phyloP scores from a whole-genome alignment of 2,113 vertebrate genomes.

The Rhegmatorhina hoffmannsi region DNA sequence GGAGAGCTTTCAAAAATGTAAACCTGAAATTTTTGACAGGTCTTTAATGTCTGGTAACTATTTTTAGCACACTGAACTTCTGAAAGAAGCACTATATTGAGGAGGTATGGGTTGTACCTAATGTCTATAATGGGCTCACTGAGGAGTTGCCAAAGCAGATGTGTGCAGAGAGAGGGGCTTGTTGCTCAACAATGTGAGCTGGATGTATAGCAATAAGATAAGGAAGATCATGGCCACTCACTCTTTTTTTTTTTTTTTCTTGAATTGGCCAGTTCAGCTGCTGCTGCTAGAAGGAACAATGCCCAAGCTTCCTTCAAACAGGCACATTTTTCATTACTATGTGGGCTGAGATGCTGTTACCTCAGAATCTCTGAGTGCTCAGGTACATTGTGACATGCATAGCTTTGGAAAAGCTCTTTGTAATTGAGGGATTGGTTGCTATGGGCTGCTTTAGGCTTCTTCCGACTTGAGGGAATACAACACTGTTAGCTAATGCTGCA shows the following conservation, averaged over 20 bases:
- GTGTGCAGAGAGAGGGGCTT: accelerated
- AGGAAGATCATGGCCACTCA: not conserved
- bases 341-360: not conserved
- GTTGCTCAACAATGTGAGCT: not conserved
- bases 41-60: not conserved
- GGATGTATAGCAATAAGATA: not conserved
- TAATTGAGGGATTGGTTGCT: not conserved
- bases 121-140: not conserved
- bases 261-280: accelerated
- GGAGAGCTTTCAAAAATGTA: not conserved
- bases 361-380: not conserved
- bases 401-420: not conserved
- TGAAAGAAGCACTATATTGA: not conserved
- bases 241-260: not conserved
- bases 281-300: not conserved
- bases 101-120: not conserved
- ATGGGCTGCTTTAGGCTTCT: not conserved
- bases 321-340: not conserved
- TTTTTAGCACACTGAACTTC: not conserved
- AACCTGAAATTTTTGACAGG: not conserved
- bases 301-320: not conserved
- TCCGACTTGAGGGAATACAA: not conserved
- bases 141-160: not conserved
- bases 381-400: not conserved
- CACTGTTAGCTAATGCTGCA: not conserved